Conservation (phyloP, 2,113 vertebrate genomes). For the Probosciger aterrimus region DNA sequence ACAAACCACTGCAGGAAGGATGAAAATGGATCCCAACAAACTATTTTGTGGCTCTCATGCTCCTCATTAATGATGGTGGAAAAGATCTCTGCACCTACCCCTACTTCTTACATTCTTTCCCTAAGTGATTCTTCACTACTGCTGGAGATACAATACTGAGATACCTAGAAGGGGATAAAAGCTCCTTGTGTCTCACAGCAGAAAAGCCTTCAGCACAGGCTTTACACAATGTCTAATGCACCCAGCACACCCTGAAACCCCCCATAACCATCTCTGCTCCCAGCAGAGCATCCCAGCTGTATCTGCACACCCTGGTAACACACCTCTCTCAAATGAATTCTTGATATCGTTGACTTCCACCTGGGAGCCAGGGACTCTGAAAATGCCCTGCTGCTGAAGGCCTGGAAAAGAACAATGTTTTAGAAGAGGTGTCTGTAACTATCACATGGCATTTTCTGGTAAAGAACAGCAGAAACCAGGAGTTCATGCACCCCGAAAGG, state of each 20-base stretch:
- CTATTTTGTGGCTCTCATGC: neutral
- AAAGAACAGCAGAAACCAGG: neutral
- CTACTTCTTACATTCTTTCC: neutral
- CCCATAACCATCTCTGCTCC: fast-evolving
- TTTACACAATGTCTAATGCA: fast-evolving
- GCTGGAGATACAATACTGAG: neutral
- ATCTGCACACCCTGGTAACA: neutral
- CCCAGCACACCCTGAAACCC: neutral
- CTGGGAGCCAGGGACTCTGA: constrained; percentile 96
- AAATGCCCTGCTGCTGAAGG: constrained; percentile 97
- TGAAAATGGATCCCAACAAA: neutral
- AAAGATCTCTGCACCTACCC: neutral
- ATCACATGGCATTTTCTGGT: fast-evolving
- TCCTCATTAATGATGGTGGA: neutral
- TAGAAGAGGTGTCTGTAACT: neutral
- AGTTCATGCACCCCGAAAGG: fast-evolving
- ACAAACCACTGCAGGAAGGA: neutral
- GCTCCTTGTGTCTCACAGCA: fast-evolving
- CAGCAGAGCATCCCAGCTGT: neutral
- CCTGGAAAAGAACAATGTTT: constrained; percentile 70
- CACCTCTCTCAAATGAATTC: constrained; percentile 98
- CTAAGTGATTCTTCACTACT: neutral
- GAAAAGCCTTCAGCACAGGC: neutral
- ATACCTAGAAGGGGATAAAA: neutral
- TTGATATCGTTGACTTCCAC: constrained; percentile 99